These are phyloP conservation scores for Holacanthella duospinosa DNA, from an alignment of 2,888 invertebrate species.

Conservation along the genomic window DNA sequence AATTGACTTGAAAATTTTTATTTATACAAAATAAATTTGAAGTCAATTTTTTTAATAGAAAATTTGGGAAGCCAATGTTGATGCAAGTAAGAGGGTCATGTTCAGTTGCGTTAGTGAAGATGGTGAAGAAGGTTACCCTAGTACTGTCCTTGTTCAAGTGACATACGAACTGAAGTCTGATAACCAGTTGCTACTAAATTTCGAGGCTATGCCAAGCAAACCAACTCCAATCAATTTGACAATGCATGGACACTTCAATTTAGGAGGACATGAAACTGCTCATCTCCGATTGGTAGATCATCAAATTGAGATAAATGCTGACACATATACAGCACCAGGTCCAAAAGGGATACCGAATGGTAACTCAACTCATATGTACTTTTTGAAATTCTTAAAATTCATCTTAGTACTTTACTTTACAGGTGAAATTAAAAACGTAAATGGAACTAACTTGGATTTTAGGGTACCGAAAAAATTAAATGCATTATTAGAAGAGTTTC, in stretches of 20 bases:
- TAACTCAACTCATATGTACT: no score
- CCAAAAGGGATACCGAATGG: constrained; percentile 61
- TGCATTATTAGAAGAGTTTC: not conserved
- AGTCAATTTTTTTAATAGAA: constrained; percentile 43
- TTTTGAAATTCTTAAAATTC: not conserved
- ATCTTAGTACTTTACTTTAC: no score
- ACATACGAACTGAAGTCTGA: constrained; percentile 59
- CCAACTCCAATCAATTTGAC: constrained; percentile 76
- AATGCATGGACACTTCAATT: constrained; percentile 80
- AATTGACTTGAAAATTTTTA: no score
- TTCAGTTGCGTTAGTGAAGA: constrained; percentile 65
- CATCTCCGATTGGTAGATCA: not conserved
- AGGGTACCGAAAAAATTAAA: constrained; percentile 40
- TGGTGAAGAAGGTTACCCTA: constrained; percentile 80
- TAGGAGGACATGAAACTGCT: constrained; percentile 68
- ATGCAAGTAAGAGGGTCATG: constrained; percentile 50
- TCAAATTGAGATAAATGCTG: constrained; percentile 54
- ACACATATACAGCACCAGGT: constrained; percentile 60
- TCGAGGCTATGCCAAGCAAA: constrained; percentile 61
- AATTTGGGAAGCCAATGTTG: constrained; percentile 57
- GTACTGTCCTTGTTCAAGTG: constrained; percentile 59
- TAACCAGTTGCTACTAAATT: constrained; percentile 62
- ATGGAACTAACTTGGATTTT: constrained; percentile 62
- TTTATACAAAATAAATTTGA: no score
- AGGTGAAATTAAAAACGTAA: constrained; percentile 61